phyloP scores from a whole-genome alignment of 2,888 invertebrate genomes.

The Chaetogeoica ovagalla region DNA sequence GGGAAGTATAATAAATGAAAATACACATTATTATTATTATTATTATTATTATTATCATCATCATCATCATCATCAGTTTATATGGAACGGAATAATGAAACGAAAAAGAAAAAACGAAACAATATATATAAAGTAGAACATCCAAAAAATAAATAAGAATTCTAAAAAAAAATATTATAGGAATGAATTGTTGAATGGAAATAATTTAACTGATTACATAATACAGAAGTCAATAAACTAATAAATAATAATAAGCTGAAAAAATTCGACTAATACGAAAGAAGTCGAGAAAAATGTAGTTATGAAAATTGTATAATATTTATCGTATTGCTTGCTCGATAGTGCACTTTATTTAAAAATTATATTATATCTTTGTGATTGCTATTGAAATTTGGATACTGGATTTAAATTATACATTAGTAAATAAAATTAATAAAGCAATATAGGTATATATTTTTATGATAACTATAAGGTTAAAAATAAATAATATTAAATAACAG shows the following conservation, averaged over 20 bases:
- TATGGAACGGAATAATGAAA: conserved; percentile 10
- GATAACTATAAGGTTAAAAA: too few relatives aligned
- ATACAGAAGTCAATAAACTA: background rate
- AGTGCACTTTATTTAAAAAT: background rate
- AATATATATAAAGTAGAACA: background rate
- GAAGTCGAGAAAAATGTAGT: background rate
- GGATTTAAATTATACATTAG: conserved; percentile 3
- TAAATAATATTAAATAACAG: too few relatives aligned
- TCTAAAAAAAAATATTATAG: conserved; percentile 16
- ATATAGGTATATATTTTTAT: too few relatives aligned
- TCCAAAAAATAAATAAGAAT: conserved; percentile 4
- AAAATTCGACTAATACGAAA: background rate
- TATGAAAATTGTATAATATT: conserved; percentile 4
- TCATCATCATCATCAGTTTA: too few relatives aligned
- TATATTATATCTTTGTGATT: background rate
- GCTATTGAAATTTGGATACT: background rate
- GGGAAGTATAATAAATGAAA: conserved; percentile 17
- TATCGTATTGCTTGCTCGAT: conserved; percentile 4
- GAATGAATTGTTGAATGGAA: conserved; percentile 12
- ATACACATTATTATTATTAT: background rate
- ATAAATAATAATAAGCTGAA: conserved; percentile 6
- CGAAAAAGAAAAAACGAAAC: background rate
- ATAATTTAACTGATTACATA: background rate
- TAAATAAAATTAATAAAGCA: too few relatives aligned
- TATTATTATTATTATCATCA: too few relatives aligned